A percentile compares a stretch with the other conserved stretches of the same genome.
Evolutionary conservation across 2,113 vertebrate species (phyloP).

Genomic region (Mugil cephalus): DNA sequence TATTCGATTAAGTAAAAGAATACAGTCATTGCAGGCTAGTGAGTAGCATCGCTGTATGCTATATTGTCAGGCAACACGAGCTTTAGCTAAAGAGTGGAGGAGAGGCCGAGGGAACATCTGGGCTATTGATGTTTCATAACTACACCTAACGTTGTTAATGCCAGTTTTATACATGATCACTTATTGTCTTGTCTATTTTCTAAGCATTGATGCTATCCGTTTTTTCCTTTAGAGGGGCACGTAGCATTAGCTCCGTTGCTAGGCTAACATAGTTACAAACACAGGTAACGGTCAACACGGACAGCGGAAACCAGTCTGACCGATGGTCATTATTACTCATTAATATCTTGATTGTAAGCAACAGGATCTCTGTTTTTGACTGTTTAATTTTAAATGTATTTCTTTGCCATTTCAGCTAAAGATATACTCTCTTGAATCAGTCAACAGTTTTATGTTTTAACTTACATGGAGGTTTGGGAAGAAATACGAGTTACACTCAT

Average conservation of each 20-base stretch:
- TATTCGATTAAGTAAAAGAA: neutral
- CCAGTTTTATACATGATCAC: no score
- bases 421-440: no score
- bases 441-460: no score
- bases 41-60: neutral
- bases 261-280: neutral
- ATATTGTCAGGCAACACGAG: no score
- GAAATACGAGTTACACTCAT: no score
- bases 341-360: neutral
- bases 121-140: neutral
- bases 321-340: no score
- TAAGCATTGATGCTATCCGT: fast-evolving
- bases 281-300: neutral
- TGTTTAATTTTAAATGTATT: no score
- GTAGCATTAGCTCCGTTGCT: neutral
- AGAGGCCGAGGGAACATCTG: conserved; percentile 41
- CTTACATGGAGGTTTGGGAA: no score
- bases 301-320: neutral
- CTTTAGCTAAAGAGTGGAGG: neutral
- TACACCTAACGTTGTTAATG: neutral
- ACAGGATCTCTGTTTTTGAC: neutral
- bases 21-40: neutral
- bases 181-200: neutral
- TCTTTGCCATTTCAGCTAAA: no score
- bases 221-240: neutral